Conservation (phyloP, 2,113 vertebrate genomes). For the Grantiella picta region DNA sequence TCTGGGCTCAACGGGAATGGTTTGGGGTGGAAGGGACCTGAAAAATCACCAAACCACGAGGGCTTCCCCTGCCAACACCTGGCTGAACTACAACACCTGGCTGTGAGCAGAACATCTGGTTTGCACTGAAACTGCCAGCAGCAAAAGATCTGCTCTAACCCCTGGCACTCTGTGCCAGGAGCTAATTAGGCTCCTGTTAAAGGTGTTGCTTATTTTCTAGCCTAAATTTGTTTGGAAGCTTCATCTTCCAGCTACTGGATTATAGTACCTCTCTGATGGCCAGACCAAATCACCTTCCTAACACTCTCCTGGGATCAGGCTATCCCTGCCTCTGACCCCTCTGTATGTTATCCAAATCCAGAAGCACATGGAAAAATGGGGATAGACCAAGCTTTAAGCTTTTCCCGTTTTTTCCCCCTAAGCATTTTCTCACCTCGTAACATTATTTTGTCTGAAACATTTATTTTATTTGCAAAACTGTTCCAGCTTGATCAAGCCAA, state of each 20-base stretch:
- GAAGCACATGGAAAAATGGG: background rate
- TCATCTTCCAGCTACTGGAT: background rate
- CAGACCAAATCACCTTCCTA: background rate
- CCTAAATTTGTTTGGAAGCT: background rate
- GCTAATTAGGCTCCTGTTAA: background rate
- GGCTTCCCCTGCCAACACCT: background rate
- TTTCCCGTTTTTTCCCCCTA: background rate
- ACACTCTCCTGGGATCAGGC: background rate
- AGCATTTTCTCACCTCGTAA: rapidly evolving
- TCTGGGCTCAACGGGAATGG: background rate
- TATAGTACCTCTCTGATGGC: background rate
- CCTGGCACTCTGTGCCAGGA: background rate
- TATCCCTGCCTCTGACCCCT: background rate
- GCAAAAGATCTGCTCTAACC: background rate
- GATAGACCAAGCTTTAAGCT: background rate
- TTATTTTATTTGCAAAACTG: background rate
- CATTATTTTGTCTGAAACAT: background rate
- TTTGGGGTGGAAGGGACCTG: background rate
- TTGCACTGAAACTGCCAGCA: background rate
- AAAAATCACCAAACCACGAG: background rate
- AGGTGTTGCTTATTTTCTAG: background rate
- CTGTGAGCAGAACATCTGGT: background rate
- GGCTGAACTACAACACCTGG: background rate
- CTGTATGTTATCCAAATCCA: background rate
- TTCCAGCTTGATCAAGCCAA: background rate